Base-by-base conservation (phyloP, 2,888 invertebrate species). In the Drosophila yooni region DNA sequence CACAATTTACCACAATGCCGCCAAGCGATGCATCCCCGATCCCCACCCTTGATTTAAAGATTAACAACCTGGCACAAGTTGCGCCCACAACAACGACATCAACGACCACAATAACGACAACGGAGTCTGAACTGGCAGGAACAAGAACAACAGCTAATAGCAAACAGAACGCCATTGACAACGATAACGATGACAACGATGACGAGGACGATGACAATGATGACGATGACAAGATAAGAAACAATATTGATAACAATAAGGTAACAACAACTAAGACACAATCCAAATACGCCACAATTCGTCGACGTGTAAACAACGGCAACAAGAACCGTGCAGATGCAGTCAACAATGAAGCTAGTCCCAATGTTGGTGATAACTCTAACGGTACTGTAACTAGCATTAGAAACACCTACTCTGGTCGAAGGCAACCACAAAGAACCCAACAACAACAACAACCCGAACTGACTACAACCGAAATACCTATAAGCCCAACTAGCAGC, bases 311-410 rank as follows among this genome's bases (percentile, higher is more conserved):
- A 21, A 81, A 67, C 43, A 76, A 51, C 76, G 68, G 43, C 61
- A 70, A 60, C 57, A 81, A 78, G 66, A 68, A 79, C 62, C 81
- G 74, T 71, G 70, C 74, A 79, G 73, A 75, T 68, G 83, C 80
- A 70, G 75, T 79, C 79, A 80, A 83, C 77, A 56, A 56, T 56
- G 79, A 87, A 76, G 74, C 90, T 92, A 92, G 91, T 92, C 90
- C 77, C 64, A 90, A 85, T 80, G 61, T 66, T 78, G 76, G 68
- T 78, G 76, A 70, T 78, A 80, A 70, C 70, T 65, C 69, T 53
- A 82, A 78, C 71, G 84, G 81, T 76, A 81, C 71, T 83, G 76
- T 85, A 83, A 88, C 86, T 88, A 90, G 63, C 67, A 81, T 83
- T 79, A 84, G 82, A 86, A 83, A 81, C 69, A 73, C 76, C 61